These are phyloP conservation scores for Platichthys stellatus DNA, from an alignment of 2,113 vertebrate genomes.

Conservation along the genomic window DNA sequence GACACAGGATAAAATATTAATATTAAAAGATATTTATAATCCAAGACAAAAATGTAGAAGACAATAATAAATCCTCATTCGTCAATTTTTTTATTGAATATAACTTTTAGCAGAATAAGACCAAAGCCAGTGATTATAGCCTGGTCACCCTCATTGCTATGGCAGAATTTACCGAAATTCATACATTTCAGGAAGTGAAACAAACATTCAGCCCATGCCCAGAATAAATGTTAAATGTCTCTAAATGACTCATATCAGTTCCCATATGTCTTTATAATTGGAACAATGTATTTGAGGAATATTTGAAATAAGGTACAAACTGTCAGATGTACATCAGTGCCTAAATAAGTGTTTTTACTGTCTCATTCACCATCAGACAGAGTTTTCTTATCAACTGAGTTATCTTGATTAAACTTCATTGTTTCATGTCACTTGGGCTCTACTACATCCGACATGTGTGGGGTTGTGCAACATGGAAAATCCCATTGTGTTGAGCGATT, in stretches of 20 bases:
- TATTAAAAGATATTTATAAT: no score
- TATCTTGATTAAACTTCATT: background rate
- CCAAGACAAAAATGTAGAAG: no score
- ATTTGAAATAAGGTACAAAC: background rate
- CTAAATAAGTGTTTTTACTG: background rate
- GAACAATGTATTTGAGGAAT: background rate
- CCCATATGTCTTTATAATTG: constrained; percentile 3
- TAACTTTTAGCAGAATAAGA: background rate
- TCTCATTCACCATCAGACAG: no score
- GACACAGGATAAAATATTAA: no score
- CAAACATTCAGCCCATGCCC: constrained; percentile 21
- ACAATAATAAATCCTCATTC: background rate
- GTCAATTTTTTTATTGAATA: background rate
- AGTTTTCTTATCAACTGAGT: no score
- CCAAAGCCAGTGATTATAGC: background rate
- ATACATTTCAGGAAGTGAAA: constrained; percentile 53
- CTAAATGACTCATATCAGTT: constrained; percentile 14
- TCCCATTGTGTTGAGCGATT: background rate
- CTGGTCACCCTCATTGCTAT: background rate
- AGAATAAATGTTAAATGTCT: constrained; percentile 26
- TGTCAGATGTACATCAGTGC: background rate
- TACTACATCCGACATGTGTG: no score
- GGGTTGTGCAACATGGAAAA: background rate
- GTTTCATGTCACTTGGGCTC: background rate
- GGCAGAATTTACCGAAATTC: background rate